Evolutionary conservation across 2,113 vertebrate species (phyloP).

Genomic region (Ceuthmochares aereus): DNA sequence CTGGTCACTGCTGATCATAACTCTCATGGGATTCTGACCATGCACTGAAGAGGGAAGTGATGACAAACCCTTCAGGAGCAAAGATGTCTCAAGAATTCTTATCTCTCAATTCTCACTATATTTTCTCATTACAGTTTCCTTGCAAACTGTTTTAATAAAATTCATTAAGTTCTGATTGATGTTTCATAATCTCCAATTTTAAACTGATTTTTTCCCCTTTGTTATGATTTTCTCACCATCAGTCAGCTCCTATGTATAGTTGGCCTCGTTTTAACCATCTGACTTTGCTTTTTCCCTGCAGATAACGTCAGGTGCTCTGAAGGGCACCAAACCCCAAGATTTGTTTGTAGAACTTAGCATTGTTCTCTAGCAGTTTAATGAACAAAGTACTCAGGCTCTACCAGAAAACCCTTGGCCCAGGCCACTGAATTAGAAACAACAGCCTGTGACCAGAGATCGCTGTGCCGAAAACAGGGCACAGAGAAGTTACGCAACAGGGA

Average conservation of each 20-base stretch:
- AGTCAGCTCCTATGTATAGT: not conserved
- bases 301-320: not conserved
- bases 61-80: not conserved
- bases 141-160: not conserved
- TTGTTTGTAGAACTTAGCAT: not conserved
- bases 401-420: not conserved
- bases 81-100: not conserved
- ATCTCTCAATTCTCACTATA: not conserved
- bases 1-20: not conserved
- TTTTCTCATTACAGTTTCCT: not conserved
- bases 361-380: not conserved
- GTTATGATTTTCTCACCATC: not conserved
- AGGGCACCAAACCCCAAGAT: not conserved
- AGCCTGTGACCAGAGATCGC: not conserved
- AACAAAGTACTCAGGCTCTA: not conserved
- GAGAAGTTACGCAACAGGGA: slow-evolving; percentile 34
- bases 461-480: not conserved
- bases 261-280: not conserved
- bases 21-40: not conserved
- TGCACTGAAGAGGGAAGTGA: not conserved
- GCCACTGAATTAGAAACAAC: not conserved
- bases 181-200: not conserved
- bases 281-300: not conserved
- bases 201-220: not conserved
- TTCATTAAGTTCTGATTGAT: not conserved